These are phyloP conservation scores for Callospermophilus lateralis DNA, from an alignment of 2,113 vertebrate species.

Conservation along the genomic window DNA sequence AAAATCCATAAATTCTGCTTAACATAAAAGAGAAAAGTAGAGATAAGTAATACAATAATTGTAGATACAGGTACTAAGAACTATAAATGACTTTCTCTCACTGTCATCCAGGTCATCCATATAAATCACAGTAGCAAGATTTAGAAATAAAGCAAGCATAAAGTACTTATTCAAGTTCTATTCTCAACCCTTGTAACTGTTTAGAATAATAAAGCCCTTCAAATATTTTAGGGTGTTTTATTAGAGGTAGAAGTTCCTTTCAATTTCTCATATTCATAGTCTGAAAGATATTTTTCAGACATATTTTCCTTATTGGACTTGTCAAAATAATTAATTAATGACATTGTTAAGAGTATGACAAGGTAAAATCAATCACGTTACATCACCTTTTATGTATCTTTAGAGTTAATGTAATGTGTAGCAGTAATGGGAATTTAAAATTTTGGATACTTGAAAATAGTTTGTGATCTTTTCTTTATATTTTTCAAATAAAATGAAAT, in stretches of 20 bases:
- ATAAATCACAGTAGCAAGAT: fast-evolving
- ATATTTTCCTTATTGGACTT: background rate
- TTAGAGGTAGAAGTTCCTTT: background rate
- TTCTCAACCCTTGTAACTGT: background rate
- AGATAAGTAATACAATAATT: background rate
- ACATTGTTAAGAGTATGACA: background rate
- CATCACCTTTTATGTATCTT: background rate
- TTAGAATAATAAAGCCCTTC: background rate
- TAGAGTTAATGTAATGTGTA: background rate
- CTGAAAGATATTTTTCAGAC: background rate
- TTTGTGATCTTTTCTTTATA: background rate
- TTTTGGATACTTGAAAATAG: background rate
- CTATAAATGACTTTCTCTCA: background rate
- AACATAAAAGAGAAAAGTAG: background rate
- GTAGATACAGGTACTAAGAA: background rate
- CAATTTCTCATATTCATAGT: background rate
- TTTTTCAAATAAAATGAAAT: slow-evolving; percentile 3
- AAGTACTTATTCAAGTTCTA: background rate
- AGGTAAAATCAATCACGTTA: background rate
- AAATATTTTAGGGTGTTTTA: background rate
- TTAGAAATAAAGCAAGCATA: background rate
- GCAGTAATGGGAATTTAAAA: background rate
- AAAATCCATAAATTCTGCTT: background rate
- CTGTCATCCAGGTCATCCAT: fast-evolving
- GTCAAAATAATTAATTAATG: background rate